Percentiles rank a stretch among this genome's conserved stretches.
These are phyloP conservation scores for Syrmaticus mikado DNA, from an alignment of 2,113 vertebrate species.

Conservation along the genomic window DNA sequence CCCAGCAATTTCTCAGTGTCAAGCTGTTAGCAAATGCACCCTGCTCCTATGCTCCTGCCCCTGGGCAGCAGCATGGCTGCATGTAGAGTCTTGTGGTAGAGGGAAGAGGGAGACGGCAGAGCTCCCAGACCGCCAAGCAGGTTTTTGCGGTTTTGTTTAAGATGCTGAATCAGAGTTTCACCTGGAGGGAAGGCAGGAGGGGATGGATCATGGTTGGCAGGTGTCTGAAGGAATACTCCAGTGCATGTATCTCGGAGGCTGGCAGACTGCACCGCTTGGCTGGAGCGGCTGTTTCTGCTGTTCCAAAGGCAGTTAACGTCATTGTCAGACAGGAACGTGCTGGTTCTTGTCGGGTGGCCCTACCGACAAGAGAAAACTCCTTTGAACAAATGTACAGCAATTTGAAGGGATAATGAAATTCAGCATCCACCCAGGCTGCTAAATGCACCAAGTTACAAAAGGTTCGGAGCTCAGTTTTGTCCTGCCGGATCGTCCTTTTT, in stretches of 20 bases:
- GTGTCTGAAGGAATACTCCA: conserved; percentile 34
- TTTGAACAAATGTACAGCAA: conserved; percentile 54
- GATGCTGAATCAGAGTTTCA: conserved; percentile 77
- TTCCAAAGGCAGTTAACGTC: conserved; percentile 39
- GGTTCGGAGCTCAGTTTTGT: background rate
- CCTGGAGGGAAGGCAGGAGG: conserved; percentile 55
- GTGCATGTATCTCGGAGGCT: conserved; percentile 18
- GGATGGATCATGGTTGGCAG: conserved; percentile 58
- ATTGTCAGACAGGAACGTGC: conserved; percentile 42
- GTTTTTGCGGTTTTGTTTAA: conserved; percentile 63
- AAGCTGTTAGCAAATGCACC: background rate
- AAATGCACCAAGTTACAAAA: background rate
- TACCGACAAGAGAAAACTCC: conserved; percentile 4
- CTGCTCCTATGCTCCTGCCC: conserved; percentile 31
- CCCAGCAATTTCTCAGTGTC: background rate
- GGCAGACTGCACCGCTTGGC: conserved; percentile 25
- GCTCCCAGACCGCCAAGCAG: conserved; percentile 71
- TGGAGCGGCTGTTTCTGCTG: background rate
- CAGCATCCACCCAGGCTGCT: conserved; percentile 47
- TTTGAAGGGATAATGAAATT: conserved; percentile 46
- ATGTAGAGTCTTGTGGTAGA: conserved; percentile 60
- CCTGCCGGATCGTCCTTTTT: background rate
- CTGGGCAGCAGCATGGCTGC: conserved; percentile 47
- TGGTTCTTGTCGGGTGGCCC: conserved; percentile 49
- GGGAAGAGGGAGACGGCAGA: conserved; percentile 41